These are phyloP conservation scores for Nixonia krombeini DNA, from an alignment of 1,140 invertebrate species.

Conservation along the genomic window DNA sequence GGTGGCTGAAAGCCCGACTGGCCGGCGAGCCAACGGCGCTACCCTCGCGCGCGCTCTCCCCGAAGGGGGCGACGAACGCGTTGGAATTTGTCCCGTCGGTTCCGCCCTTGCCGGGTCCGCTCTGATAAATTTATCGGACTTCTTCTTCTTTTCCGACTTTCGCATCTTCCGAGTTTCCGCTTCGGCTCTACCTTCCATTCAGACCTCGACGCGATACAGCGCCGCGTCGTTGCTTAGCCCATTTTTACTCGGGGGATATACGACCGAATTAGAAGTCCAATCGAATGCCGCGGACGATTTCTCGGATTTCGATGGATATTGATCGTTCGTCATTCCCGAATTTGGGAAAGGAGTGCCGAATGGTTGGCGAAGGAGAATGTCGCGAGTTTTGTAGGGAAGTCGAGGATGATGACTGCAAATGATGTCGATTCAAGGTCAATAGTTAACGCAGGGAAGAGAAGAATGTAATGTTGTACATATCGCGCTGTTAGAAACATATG, in stretches of 20 bases:
- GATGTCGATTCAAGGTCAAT: too few relatives aligned
- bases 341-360: too few relatives aligned
- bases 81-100: slow-evolving; percentile 59
- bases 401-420: too few relatives aligned
- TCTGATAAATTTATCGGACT: slow-evolving; percentile 47
- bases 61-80: slow-evolving; percentile 54
- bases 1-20: slow-evolving; percentile 31
- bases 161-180: slow-evolving; percentile 12
- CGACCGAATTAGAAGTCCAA: too few relatives aligned
- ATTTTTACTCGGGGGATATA: background rate
- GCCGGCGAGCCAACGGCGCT: slow-evolving; percentile 14
- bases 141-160: slow-evolving; percentile 17
- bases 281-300: too few relatives aligned
- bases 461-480: too few relatives aligned
- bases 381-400: too few relatives aligned
- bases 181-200: background rate
- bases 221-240: background rate
- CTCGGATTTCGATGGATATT: too few relatives aligned
- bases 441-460: too few relatives aligned
- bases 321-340: too few relatives aligned
- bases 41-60: slow-evolving; percentile 27
- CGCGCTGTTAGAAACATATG: too few relatives aligned
- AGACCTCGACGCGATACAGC: background rate
- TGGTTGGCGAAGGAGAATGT: too few relatives aligned
- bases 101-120: slow-evolving; percentile 39